These are phyloP conservation scores for Patella pellucida DNA, from an alignment of 2,888 invertebrate genomes.

Conservation along the genomic window DNA sequence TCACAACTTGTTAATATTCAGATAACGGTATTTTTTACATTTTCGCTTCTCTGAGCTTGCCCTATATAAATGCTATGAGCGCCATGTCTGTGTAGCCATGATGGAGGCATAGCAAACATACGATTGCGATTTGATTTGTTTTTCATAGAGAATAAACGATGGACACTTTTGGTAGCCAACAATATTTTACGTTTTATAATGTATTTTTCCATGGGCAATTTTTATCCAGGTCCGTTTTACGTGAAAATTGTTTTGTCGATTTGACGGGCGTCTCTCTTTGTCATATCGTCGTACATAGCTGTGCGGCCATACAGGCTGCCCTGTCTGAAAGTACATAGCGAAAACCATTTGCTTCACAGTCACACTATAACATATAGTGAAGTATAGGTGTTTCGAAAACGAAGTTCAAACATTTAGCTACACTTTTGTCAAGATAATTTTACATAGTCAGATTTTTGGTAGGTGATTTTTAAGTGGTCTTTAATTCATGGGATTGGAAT, in stretches of 20 bases:
- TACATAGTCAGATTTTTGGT: constrained; percentile 12
- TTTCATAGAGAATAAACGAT: background rate
- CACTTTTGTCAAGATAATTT: constrained; percentile 31
- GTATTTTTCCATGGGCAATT: no score
- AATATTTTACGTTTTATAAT: no score
- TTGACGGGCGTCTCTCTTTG: constrained; percentile 1
- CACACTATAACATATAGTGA: constrained; percentile 37
- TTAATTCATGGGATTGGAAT: constrained; percentile 64
- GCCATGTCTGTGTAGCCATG: constrained; percentile 33
- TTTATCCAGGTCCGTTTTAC: no score
- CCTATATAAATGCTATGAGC: constrained; percentile 30
- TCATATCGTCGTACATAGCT: constrained; percentile 1
- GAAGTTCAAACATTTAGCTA: constrained; percentile 37
- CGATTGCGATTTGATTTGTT: background rate
- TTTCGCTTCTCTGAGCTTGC: constrained; percentile 15
- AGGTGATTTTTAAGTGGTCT: constrained; percentile 61
- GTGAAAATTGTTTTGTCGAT: background rate
- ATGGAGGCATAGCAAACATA: constrained; percentile 16
- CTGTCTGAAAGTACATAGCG: constrained; percentile 20
- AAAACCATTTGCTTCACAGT: constrained; percentile 25
- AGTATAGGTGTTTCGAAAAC: constrained; percentile 42
- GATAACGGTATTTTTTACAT: constrained; percentile 18
- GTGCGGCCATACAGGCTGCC: constrained; percentile 26
- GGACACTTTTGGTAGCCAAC: background rate
- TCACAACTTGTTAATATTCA: constrained; percentile 17